A percentile compares a stretch with the other conserved stretches of the same genome.
phyloP scores from a whole-genome alignment of 2,797 vertebrate species.

The Uromys caudimaculatus region DNA sequence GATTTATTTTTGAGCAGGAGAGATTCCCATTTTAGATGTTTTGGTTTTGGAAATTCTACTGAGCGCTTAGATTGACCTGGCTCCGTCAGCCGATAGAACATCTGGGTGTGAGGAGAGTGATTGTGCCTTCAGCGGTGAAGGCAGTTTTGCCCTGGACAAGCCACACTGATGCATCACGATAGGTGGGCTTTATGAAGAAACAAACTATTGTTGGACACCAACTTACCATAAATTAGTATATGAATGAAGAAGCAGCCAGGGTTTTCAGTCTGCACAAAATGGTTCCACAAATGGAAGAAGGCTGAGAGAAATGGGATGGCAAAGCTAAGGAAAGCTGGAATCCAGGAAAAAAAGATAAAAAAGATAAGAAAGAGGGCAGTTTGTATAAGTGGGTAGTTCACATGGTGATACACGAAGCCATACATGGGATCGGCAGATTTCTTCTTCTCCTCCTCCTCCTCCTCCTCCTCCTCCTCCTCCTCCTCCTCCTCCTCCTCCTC shows the following conservation, averaged over 20 bases:
- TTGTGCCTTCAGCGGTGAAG: neutral
- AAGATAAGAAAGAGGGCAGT: neutral
- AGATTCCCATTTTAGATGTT: neutral
- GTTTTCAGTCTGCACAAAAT: neutral
- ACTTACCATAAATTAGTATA: neutral
- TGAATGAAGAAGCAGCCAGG: neutral
- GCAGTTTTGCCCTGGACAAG: neutral
- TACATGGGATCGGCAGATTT: neutral
- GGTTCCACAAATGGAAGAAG: neutral
- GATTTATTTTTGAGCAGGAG: neutral
- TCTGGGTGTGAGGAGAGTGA: neutral
- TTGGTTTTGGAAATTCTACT: conserved; percentile 47
- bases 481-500: too few species aligned
- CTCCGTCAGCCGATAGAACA: neutral
- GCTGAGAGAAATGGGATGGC: neutral
- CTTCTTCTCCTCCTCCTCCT: too few species aligned
- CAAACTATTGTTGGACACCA: neutral
- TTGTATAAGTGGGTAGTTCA: neutral
- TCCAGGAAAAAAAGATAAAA: neutral
- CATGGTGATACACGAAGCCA: neutral
- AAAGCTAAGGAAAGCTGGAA: neutral
- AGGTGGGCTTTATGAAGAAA: neutral
- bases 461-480: too few species aligned
- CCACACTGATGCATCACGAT: neutral
- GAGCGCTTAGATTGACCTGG: neutral